Evolutionary conservation across 2,888 invertebrate species (phyloP), one percentile per base, ranked within the genome.

Genomic region (Eupithecia vulgata): DNA sequence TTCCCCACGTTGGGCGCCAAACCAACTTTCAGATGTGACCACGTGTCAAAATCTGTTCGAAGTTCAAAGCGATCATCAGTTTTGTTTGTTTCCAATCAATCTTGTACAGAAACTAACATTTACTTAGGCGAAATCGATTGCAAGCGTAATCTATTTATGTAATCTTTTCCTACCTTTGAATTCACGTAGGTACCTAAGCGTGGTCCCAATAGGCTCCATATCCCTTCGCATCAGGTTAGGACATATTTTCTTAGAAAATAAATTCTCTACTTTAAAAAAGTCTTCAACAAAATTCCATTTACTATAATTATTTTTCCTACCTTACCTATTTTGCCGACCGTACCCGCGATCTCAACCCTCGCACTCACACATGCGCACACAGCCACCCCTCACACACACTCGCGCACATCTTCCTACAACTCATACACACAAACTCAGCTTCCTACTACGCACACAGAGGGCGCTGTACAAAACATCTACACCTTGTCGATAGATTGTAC

Each of bases 341-440:
- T 92, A 88, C 86, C 68, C 85, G 85, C 88, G 90, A 86, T 89
- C 88, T 90, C 89, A 90, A 92, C 93, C 92, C 91, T 90, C 78
- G 72, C 79, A 78, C 80, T 34, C 78, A 74, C 73, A 72, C 77
- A 74, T 30, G 15, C 67, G 45, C 17, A 81, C 77, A 70, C 65
- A 65, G 65, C 65, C 65, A 65, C 65, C 65, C 65, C 65, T 65
- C 65, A 65, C 79, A 72, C 78, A 72, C 78, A 75, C 76, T 67
- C 37, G 61, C 57, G 61, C 68, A 68, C 25, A 64, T 64, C n/a
- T 64, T 45, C 64, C 75, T 68, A 75, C 69, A 81, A 78, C 65
- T 80, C 83, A 83, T 40, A 65, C 79, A 72, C 78, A 76, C 76
- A 72, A 78, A 76, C 48, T 17, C 40, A 8, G 72, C 82, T 85